These are phyloP conservation scores for Schizaphis graminum DNA, from an alignment of 2,888 invertebrate genomes.

Conservation along the genomic window DNA sequence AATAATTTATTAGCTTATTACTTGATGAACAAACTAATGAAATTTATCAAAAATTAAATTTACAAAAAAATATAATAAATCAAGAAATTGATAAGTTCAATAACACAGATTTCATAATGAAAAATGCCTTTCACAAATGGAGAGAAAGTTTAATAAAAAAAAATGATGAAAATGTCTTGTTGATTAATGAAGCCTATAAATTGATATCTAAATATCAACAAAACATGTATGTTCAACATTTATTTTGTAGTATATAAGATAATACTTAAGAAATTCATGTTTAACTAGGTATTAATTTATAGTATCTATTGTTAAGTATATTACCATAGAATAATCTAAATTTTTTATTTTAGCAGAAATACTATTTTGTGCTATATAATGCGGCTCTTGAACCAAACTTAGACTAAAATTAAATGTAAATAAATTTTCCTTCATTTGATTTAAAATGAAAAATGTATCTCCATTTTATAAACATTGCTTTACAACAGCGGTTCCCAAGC, in stretches of 20 bases:
- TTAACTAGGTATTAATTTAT: neutral
- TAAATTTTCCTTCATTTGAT: too few species aligned
- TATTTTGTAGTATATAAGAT: neutral
- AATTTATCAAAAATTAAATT: conserved; percentile 3
- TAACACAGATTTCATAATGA: neutral
- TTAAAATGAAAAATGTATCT: too few species aligned
- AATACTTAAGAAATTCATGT: neutral
- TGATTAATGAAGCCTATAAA: neutral
- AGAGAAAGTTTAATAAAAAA: conserved; percentile 13
- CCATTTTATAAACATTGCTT: too few species aligned
- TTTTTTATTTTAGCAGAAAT: neutral
- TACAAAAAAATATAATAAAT: conserved; percentile 6
- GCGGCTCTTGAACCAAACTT: too few species aligned
- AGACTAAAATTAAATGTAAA: too few species aligned
- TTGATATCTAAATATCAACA: conserved; percentile 38
- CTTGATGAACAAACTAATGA: conserved; percentile 26
- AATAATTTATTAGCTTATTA: conserved; percentile 6
- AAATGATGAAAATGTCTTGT: conserved; percentile 11
- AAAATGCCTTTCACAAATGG: neutral
- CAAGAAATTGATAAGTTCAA: conserved; percentile 25
- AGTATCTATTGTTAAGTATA: neutral
- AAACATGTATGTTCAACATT: conserved; percentile 27
- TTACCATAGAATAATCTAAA: too few species aligned
- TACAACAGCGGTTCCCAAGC: too few species aligned
- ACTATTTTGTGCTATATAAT: neutral